These are phyloP conservation scores for Erythrocebus patas DNA, from an alignment of 2,113 vertebrate species.

Conservation along the genomic window DNA sequence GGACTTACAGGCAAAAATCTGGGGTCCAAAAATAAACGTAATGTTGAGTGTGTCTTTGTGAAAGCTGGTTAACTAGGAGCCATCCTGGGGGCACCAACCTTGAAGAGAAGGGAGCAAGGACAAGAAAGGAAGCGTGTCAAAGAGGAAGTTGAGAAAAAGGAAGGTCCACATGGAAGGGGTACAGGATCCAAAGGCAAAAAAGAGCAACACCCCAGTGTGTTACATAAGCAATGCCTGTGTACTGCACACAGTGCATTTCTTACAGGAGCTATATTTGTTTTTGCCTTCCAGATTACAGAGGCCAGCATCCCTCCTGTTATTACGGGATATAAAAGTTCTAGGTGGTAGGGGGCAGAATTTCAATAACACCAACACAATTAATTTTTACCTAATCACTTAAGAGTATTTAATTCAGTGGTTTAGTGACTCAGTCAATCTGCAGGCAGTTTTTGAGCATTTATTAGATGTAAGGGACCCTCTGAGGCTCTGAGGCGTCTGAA, in stretches of 20 bases:
- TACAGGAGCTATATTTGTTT: background rate
- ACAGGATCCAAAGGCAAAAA: background rate
- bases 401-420: conserved; percentile 19
- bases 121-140: background rate
- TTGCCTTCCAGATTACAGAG: background rate
- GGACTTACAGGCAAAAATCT: background rate
- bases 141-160: background rate
- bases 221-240: accelerated
- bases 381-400: conserved; percentile 1
- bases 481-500: background rate
- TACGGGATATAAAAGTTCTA: background rate
- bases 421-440: background rate
- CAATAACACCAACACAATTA: background rate
- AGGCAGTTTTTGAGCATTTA: background rate
- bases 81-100: background rate
- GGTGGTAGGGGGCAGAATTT: background rate
- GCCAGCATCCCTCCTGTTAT: background rate
- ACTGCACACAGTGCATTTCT: background rate
- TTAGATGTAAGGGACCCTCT: background rate
- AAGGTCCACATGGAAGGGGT: background rate
- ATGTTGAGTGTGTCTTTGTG: no score
- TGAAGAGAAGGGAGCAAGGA: background rate
- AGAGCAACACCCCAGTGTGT: background rate
- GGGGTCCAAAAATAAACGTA: background rate
- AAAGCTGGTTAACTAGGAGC: background rate